Evolutionary conservation across 2,888 invertebrate genomes (phyloP), one percentile per base, ranked within the genome.

Genomic region (Cosmia pyralina): DNA sequence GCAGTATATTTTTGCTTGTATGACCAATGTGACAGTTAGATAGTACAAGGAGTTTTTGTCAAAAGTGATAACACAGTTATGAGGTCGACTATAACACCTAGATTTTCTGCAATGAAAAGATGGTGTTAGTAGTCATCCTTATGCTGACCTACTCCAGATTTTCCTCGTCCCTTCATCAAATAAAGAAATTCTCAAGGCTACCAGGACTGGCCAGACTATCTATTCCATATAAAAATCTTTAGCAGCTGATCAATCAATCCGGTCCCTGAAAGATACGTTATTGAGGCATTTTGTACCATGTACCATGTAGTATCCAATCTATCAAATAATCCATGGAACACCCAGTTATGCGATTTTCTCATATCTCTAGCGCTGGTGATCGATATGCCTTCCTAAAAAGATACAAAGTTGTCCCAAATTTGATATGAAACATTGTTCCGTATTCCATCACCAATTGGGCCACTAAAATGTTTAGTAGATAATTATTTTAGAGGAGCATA

Each of bases 371-470:
- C 57, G 58, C 69, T 82, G 73, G 81, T 91, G 90, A 91, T 91
- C 87, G 88, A 91, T 91, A 87, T 84, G 80, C 82, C 75, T 78
- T 83, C 84, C 84, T 85, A 86, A 88, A 90, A 90, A 88, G 85
- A 88, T 86, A 89, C 88, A 90, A 90, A 90, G 83, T 89, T 89
- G 86, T 88, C 87, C 83, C 83, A 86, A 89, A 89, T 88, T 89
- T 89, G 85, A 90, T 89, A 90, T 89, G 87, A 88, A 88, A 89
- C 89, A 90, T 88, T 91, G 90, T 92, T 89, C 85, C 79, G 83
- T 89, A 89, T 89, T 88, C 84, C 86, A 88, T 87, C 85, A 88
- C 79, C 81, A 84, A 85, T 78, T 79, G 85, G 81, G 86, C 66
- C 60, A 41, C 85, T 91, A 92, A 91, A 88, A 91, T 90, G 90